A percentile compares a stretch with the other conserved stretches of the same genome.
Conservation (phyloP, 2,113 vertebrate genomes). For the Tragelaphus scriptus region DNA sequence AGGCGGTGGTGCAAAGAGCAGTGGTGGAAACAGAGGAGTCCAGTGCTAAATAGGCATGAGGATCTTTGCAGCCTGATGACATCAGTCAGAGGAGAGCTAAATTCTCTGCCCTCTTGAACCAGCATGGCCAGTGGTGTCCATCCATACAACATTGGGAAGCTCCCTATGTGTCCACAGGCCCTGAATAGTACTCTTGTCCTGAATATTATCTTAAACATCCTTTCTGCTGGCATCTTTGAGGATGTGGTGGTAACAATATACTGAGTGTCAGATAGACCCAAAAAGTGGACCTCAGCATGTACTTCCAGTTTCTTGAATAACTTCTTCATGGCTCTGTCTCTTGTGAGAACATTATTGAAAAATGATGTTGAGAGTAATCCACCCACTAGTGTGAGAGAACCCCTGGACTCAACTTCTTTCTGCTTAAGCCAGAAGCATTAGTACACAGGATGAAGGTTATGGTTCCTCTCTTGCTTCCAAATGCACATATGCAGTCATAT, state of each 20-base stretch:
- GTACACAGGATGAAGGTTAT: background rate
- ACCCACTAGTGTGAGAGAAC: background rate
- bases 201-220: background rate
- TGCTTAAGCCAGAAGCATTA: background rate
- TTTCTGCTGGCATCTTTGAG: background rate
- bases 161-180: background rate
- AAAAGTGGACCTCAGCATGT: background rate
- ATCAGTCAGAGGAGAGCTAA: background rate
- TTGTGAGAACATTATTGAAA: background rate
- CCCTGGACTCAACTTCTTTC: background rate
- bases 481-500: background rate
- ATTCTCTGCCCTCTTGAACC: background rate
- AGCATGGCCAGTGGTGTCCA: background rate
- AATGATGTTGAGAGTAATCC: background rate
- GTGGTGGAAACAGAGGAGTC: background rate
- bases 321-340: background rate
- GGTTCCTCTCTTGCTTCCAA: background rate
- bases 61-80: background rate
- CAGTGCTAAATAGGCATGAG: background rate
- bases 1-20: background rate
- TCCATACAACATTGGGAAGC: background rate
- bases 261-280: background rate
- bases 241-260: background rate
- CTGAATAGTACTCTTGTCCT: background rate
- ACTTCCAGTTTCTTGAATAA: background rate